phyloP scores from a whole-genome alignment of 2,888 invertebrate species.

The Drosophila dives region DNA sequence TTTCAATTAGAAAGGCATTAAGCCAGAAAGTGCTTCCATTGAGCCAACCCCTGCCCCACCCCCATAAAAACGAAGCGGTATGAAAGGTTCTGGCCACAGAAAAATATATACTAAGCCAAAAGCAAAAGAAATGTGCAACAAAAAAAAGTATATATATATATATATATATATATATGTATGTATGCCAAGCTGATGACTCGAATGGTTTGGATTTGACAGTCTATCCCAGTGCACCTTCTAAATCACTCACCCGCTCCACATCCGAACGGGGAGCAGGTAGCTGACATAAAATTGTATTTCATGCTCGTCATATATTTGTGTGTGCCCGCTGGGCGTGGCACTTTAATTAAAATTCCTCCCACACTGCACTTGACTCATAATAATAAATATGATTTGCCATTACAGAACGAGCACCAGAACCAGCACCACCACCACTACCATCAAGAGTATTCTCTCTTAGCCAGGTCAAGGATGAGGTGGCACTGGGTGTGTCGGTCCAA shows the following conservation, averaged over 20 bases:
- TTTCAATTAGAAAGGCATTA: slow-evolving; percentile 80
- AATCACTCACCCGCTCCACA: neutral
- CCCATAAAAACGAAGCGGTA: slow-evolving; percentile 12
- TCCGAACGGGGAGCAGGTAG: slow-evolving; percentile 2
- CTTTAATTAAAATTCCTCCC: slow-evolving; percentile 68
- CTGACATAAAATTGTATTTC: slow-evolving; percentile 41
- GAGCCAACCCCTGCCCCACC: slow-evolving; percentile 1
- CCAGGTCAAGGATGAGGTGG: slow-evolving; percentile 13
- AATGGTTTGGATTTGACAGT: slow-evolving; percentile 55
- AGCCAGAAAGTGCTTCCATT: slow-evolving; percentile 74
- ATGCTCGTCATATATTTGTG: slow-evolving; percentile 37
- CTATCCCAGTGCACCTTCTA: neutral
- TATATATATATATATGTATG: neutral
- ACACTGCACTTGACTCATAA: slow-evolving; percentile 57
- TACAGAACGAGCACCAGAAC: slow-evolving; percentile 7
- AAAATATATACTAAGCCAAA: slow-evolving; percentile 15
- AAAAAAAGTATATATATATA: slow-evolving; percentile 7
- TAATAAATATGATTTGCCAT: slow-evolving; percentile 55
- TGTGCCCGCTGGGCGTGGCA: slow-evolving; percentile 64
- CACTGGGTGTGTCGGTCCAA: neutral
- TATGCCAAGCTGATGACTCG: slow-evolving; percentile 53
- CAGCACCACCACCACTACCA: neutral
- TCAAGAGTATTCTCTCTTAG: slow-evolving; percentile 2
- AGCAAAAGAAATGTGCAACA: slow-evolving; percentile 52
- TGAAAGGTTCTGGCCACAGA: slow-evolving; percentile 55